Evolutionary conservation across 1,140 invertebrate species (phyloP).

Genomic region (Acyrthosiphon pisum): DNA sequence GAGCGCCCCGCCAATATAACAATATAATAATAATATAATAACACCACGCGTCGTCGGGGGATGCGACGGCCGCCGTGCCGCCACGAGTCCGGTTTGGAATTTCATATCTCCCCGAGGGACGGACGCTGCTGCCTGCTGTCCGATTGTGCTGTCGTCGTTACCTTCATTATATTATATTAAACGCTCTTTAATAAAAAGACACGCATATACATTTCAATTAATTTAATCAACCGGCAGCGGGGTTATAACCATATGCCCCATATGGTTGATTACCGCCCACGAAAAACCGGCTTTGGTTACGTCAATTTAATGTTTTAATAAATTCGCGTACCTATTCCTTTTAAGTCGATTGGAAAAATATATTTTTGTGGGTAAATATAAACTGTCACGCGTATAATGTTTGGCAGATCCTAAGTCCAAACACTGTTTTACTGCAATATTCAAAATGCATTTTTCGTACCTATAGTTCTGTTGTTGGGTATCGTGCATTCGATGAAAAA

Average conservation of each 20-base stretch:
- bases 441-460: no score
- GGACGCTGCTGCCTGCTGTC: conserved; percentile 1
- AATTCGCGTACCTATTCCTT: not conserved
- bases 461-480: not conserved
- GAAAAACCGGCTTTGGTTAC: not conserved
- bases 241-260: not conserved
- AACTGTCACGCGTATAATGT: not conserved
- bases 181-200: not conserved
- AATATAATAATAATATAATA: conserved; percentile 31
- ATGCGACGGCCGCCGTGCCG: not conserved
- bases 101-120: conserved; percentile 41
- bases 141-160: not conserved
- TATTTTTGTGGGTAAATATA: not conserved
- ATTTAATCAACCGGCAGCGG: not conserved
- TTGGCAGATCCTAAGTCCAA: not conserved
- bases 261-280: conserved; percentile 6
- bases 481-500: not conserved
- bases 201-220: conserved; percentile 41
- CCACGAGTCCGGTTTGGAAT: conserved; percentile 43
- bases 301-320: not conserved
- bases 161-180: not conserved
- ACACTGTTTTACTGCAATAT: not conserved
- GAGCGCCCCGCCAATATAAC: not conserved
- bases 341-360: not conserved
- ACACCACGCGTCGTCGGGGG: not conserved